phyloP scores from a whole-genome alignment of 2,797 vertebrate species.

The Pelodytes ibericus region DNA sequence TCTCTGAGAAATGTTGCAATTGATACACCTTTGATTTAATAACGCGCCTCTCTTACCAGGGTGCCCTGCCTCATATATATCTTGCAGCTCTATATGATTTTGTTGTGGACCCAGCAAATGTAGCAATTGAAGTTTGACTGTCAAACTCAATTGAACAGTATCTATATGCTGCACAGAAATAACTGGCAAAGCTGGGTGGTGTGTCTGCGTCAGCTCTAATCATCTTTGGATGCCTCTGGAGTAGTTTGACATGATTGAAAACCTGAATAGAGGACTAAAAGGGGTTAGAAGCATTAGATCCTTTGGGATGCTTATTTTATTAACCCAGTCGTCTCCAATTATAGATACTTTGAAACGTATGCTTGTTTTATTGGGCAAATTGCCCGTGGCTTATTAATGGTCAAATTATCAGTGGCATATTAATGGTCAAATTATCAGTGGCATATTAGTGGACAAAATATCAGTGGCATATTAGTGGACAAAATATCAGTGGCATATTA shows the following conservation, averaged over 20 bases:
- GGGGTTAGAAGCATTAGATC: not conserved
- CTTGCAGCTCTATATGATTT: conserved; percentile 3
- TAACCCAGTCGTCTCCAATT: no score
- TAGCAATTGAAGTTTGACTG: conserved; percentile 13
- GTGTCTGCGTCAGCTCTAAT: conserved; percentile 13
- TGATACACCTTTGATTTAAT: conserved; percentile 23
- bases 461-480: no score
- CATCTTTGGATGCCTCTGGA: conserved; percentile 5
- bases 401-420: no score
- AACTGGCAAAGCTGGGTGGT: not conserved
- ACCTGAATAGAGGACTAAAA: not conserved
- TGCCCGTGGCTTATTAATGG: no score
- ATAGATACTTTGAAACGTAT: no score
- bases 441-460: no score
- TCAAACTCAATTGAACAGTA: conserved; percentile 28
- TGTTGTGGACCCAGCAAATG: not conserved
- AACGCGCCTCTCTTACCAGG: conserved; percentile 5
- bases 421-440: no score
- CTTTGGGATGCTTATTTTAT: conserved; percentile 10
- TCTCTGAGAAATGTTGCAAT: not conserved
- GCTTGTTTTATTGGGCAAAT: no score
- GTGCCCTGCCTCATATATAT: conserved; percentile 2
- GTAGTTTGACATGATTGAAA: not conserved
- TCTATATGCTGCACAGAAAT: not conserved
- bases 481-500: no score